These are phyloP conservation scores for Micronycteris hirsuta DNA, from an alignment of 2,113 vertebrate species.

Conservation along the genomic window DNA sequence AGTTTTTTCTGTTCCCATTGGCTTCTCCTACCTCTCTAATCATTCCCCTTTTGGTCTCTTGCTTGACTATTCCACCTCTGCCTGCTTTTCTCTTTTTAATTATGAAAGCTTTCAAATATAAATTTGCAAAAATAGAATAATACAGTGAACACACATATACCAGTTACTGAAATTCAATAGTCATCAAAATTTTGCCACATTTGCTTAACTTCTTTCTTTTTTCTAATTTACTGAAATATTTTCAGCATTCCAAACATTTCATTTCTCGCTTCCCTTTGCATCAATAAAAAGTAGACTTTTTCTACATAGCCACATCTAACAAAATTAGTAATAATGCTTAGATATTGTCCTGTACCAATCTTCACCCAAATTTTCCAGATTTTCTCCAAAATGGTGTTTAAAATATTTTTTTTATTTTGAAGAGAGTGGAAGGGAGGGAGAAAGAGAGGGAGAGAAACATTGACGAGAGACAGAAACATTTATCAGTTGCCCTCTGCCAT, in stretches of 20 bases:
- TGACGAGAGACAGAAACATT: too few species aligned
- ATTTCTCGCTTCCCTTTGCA: slow-evolving; percentile 23
- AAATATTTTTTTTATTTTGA: too few species aligned
- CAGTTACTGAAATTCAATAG: not conserved
- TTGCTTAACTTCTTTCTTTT: not conserved
- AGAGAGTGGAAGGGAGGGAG: too few species aligned
- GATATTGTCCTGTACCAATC: not conserved
- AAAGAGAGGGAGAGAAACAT: too few species aligned
- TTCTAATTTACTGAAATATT: slow-evolving; percentile 39
- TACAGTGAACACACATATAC: not conserved
- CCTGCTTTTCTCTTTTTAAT: slow-evolving; percentile 3
- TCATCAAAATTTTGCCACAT: not conserved
- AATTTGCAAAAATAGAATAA: slow-evolving; percentile 3
- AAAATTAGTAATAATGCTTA: slow-evolving; percentile 2
- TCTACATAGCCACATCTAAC: not conserved
- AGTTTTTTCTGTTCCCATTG: not conserved
- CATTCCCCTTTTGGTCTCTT: slow-evolving; percentile 29
- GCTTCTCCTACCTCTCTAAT: not conserved
- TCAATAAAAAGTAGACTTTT: slow-evolving; percentile 14
- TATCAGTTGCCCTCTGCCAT: too few species aligned
- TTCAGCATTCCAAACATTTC: not conserved
- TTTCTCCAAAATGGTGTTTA: not conserved
- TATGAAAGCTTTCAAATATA: not conserved
- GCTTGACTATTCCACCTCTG: not conserved
- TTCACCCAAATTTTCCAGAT: slow-evolving; percentile 19